These are phyloP conservation scores for Eulemur macaco DNA, from an alignment of 2,113 vertebrate species.

Conservation along the genomic window DNA sequence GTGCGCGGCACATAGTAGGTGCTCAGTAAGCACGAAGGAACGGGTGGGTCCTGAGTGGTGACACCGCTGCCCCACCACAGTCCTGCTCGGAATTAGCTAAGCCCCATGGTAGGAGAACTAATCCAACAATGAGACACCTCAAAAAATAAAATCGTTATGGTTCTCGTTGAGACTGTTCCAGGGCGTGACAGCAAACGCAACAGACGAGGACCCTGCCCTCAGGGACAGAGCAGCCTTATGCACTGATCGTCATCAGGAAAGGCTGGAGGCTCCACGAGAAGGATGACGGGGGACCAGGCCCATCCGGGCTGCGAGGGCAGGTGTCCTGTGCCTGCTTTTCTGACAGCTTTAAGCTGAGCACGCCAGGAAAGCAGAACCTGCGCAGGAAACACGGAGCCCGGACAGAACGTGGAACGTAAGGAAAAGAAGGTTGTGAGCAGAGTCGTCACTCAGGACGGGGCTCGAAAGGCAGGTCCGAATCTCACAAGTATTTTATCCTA, in stretches of 20 bases:
- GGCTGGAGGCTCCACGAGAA: not conserved
- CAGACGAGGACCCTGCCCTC: not conserved
- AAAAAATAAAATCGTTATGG: not conserved
- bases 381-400: not conserved
- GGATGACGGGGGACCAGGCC: not conserved
- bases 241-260: not conserved
- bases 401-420: not conserved
- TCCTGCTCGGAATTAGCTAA: not conserved
- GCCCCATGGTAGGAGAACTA: not conserved
- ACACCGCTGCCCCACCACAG: not conserved
- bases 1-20: accelerated
- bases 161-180: not conserved
- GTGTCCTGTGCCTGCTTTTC: not conserved
- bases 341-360: not conserved
- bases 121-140: not conserved
- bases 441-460: not conserved
- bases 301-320: not conserved
- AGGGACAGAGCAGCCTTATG: not conserved
- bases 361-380: not conserved
- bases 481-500: not conserved
- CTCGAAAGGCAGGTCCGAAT: not conserved
- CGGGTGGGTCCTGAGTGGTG: not conserved
- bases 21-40: not conserved
- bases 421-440: not conserved
- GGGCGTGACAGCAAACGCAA: not conserved